These are phyloP conservation scores for Lepidurus couesii DNA, from an alignment of 1,140 invertebrate genomes.

Conservation along the genomic window DNA sequence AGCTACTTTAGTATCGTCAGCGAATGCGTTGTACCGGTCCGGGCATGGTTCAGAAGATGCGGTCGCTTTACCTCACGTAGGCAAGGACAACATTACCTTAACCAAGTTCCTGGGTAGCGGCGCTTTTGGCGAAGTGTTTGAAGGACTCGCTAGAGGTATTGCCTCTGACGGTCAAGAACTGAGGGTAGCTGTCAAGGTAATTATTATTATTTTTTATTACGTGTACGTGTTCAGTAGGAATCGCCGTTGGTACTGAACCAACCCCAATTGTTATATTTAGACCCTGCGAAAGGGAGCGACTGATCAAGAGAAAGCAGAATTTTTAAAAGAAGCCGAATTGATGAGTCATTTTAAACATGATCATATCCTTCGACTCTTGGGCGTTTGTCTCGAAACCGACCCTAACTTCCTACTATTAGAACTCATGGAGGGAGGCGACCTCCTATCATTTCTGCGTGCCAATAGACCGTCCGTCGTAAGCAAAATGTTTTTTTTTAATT, in stretches of 20 bases:
- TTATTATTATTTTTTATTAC: conserved; percentile 17
- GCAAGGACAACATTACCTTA: conserved; percentile 69
- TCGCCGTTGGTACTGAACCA: no score
- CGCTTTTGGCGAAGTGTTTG: conserved; percentile 95
- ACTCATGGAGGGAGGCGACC: conserved; percentile 92
- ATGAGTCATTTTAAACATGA: conserved; percentile 97
- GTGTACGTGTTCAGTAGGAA: neutral
- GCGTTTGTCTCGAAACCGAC: conserved; percentile 89
- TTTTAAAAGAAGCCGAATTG: conserved; percentile 90
- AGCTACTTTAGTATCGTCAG: conserved; percentile 64
- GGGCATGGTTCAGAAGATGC: conserved; percentile 56
- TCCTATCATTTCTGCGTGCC: conserved; percentile 78
- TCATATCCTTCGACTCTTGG: conserved; percentile 85
- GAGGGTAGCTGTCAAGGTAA: conserved; percentile 78
- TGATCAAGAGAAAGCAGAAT: conserved; percentile 82
- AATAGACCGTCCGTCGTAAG: conserved; percentile 63
- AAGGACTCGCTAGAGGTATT: conserved; percentile 65
- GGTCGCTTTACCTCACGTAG: conserved; percentile 72
- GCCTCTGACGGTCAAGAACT: conserved; percentile 49
- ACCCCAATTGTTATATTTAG: conserved; percentile 46
- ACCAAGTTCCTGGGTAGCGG: conserved; percentile 87
- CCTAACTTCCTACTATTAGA: conserved; percentile 91
- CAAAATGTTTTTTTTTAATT: conserved; percentile 31
- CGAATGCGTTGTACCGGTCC: conserved; percentile 65
- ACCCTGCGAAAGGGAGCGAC: conserved; percentile 88